Conservation (phyloP, 2,888 invertebrate genomes). For the Nezara viridula region DNA sequence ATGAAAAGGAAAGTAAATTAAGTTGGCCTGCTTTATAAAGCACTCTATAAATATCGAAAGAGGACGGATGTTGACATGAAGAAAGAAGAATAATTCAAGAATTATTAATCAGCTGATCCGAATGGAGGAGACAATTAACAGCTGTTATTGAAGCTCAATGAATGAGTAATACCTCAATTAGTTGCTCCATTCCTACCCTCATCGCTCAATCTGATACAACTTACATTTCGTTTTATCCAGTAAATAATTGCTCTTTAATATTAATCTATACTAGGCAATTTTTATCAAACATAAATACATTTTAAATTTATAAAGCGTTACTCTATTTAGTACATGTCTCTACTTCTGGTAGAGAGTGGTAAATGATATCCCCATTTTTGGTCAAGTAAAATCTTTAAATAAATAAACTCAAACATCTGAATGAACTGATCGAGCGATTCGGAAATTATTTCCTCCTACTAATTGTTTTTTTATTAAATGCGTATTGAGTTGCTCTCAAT, state of each 20-base stretch:
- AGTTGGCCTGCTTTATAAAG: not conserved
- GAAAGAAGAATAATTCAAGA: not conserved
- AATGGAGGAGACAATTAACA: not conserved
- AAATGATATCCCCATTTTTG: too few relatives aligned
- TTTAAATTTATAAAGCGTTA: too few relatives aligned
- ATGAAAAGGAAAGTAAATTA: not conserved
- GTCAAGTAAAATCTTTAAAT: not conserved
- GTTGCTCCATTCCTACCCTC: not conserved
- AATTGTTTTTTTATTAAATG: not conserved
- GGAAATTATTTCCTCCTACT: not conserved
- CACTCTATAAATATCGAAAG: slow-evolving; percentile 2
- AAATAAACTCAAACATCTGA: not conserved
- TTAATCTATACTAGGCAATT: not conserved
- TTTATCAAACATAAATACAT: not conserved
- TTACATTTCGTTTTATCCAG: not conserved
- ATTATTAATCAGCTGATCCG: slow-evolving; percentile 5
- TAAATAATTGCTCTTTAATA: not conserved
- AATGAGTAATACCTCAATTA: not conserved
- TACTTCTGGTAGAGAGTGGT: too few relatives aligned
- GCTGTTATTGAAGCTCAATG: not conserved
- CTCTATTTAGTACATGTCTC: too few relatives aligned
- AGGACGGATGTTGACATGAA: not conserved
- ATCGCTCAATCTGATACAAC: not conserved
- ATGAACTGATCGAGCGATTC: not conserved
- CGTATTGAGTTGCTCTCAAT: too few relatives aligned